Evolutionary conservation across 2,888 invertebrate species (phyloP), one percentile per base, ranked within the genome.

Genomic region (Trichogramma evanescens): DNA sequence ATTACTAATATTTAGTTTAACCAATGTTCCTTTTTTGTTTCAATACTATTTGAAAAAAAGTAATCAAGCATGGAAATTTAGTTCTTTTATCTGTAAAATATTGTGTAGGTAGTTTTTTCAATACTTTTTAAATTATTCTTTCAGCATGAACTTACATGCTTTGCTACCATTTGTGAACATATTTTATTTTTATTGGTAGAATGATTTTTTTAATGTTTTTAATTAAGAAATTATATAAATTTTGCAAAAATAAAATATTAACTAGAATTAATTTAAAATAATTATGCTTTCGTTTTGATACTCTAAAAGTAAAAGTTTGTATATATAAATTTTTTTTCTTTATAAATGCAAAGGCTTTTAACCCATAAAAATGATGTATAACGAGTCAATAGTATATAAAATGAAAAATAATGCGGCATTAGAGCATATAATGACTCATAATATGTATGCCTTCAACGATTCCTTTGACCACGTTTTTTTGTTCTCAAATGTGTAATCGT

Each of bases 141-240:
- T 10, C 43, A 54, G 7, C 44, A 54, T 50, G 54, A 59, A 56
- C 41, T 60, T 50, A 48, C 44, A 9, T 50, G 13, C 8, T 2
- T 56, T 38, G 41, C 42, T 45, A 55, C 13, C 50, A 46, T n/a
- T 42, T 46, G 54, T 53, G 55, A 51, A 58, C 45, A 53, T 26
- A 58, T 63, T 63, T 63, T 63, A 63, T 58, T 42, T 56, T 54
- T 53, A 58, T 52, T 58, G 42, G 40, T 58, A 44, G 26, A 50
- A 50, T 41, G 26, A 8, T 50, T 61, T 58, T 60, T 61, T 56
- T 61, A 56, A 53, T 42, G 59, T 54, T 56, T 61, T 64, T 64
- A 59, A 61, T 53, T 64, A 63, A 51, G 61, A 63, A 63, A 63
- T 63, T 61, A 61, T 63, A 61, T n/a, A 56, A 55, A 49, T 57